Base-by-base conservation (phyloP, 2,797 vertebrate genomes). In the Malacoraja senta region DNA sequence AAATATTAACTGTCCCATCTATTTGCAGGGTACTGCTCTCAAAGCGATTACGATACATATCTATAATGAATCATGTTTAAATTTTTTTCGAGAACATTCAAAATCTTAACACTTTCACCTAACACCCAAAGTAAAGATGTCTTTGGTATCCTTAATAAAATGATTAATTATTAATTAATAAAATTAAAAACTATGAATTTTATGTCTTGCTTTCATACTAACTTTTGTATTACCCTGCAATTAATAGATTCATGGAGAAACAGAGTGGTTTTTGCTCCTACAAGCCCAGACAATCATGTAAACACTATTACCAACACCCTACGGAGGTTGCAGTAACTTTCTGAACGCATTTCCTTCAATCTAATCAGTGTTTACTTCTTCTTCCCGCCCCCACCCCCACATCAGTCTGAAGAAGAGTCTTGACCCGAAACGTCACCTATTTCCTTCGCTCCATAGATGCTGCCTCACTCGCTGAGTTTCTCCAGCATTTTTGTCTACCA, bases 281-380 rank as follows among this genome's bases (percentile, higher is more conserved):
- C 10, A 7, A 68, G 53, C 71, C 71, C 74, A n/a, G 44, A 58
- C 24, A 53, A 44, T 1, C 35, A 32, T 68, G 35, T 53, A 44
- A 92, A 74, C 71, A 44, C 71, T 76, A 76, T 92, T 74, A 74
- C n/a, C 76, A 32, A 71, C 90, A 92, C 90, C 53, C 17, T 35
- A 65, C 84, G 24, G 61, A 68, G 61, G 19, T 1, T 68, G 15
- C n/a, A 68, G n/a, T 17, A 68, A 68, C 24, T 68, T 32, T 63
- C 84, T 35, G 2, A 17, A 35, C 13, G 90, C 72, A 76, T 13
- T 76, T 92, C 8, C 90, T 53, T 92, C 17, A 3, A 92, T 76
- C 38, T 32, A 7, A 13, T 29, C 71, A 91, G 71, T 74, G 10
- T 92, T 44, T 29, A 68, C 21, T 44, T 53, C 68, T 44, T 53